Evolutionary conservation across 1,140 invertebrate genomes (phyloP).

Genomic region (Caligus rogercresseyi): DNA sequence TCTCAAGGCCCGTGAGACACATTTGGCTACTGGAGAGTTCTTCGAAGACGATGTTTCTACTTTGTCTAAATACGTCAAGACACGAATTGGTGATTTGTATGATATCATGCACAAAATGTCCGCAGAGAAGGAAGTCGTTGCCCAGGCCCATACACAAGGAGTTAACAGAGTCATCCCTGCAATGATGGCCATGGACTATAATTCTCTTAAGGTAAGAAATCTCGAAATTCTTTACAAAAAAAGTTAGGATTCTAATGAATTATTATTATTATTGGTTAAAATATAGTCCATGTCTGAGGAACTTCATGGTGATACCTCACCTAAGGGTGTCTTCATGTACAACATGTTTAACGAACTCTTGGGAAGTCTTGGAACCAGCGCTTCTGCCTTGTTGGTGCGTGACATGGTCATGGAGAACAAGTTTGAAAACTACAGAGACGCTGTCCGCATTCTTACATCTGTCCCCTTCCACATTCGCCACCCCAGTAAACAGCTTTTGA

Average conservation of each 20-base stretch:
- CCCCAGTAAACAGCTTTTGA: constrained; percentile 13
- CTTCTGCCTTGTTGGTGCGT: constrained; percentile 13
- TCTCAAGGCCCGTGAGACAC: constrained; percentile 10
- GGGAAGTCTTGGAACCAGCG: constrained; percentile 12
- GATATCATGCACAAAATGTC: neutral
- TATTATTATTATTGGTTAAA: neutral
- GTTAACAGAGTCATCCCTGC: neutral
- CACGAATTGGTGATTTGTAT: neutral
- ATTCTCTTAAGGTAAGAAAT: neutral
- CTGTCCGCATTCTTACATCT: neutral
- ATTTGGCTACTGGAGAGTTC: constrained; percentile 2
- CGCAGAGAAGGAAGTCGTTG: neutral
- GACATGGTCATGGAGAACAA: constrained; percentile 10
- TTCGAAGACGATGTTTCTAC: neutral
- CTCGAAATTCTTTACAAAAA: neutral
- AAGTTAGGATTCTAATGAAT: neutral
- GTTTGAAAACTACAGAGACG: constrained; percentile 9
- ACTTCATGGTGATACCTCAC: constrained; percentile 11
- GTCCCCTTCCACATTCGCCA: constrained; percentile 15
- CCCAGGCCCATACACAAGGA: constrained; percentile 8
- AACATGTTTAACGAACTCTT: constrained; percentile 17
- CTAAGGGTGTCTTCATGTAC: constrained; percentile 1
- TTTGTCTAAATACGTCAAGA: neutral
- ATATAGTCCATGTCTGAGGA: constrained; percentile 1
- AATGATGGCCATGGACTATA: constrained; percentile 14